These are phyloP conservation scores for Amorpha juglandis DNA, from an alignment of 2,888 invertebrate species.

Conservation along the genomic window DNA sequence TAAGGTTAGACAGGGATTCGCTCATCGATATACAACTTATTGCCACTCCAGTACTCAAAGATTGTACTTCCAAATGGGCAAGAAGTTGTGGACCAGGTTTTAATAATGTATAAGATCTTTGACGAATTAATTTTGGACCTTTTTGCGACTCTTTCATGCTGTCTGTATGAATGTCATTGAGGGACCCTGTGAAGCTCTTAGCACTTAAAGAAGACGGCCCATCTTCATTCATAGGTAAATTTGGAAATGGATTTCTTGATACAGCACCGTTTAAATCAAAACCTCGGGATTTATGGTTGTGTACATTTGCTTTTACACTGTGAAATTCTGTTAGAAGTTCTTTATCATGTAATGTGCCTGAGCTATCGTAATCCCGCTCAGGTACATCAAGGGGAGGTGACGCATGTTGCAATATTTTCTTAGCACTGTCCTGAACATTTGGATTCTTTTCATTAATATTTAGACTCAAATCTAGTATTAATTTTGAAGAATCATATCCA, in stretches of 20 bases:
- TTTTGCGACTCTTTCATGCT: slow-evolving; percentile 54
- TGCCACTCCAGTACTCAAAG: slow-evolving; percentile 73
- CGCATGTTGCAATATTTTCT: slow-evolving; percentile 32
- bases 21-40: slow-evolving; percentile 80
- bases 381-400: slow-evolving; percentile 58
- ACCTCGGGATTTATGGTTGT: slow-evolving; percentile 31
- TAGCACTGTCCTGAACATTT: slow-evolving; percentile 42
- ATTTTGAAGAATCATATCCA: slow-evolving; percentile 49
- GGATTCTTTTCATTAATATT: slow-evolving; percentile 57
- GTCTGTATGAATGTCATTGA: slow-evolving; percentile 70
- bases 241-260: slow-evolving; percentile 46
- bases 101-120: slow-evolving; percentile 91
- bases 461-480: slow-evolving; percentile 63
- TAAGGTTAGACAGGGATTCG: slow-evolving; percentile 71
- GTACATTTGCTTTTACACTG: slow-evolving; percentile 33
- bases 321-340: slow-evolving; percentile 45
- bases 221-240: slow-evolving; percentile 50
- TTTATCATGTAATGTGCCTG: slow-evolving; percentile 39
- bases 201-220: slow-evolving; percentile 63
- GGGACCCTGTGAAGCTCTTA: slow-evolving; percentile 77
- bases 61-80: slow-evolving; percentile 85
- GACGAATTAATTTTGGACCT: slow-evolving; percentile 83
- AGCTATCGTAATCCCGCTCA: slow-evolving; percentile 64
- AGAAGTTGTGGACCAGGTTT: slow-evolving; percentile 90
- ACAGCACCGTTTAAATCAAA: slow-evolving; percentile 39